Evolutionary conservation across 2,888 invertebrate species (phyloP).

Genomic region (Herminia tarsipennalis): DNA sequence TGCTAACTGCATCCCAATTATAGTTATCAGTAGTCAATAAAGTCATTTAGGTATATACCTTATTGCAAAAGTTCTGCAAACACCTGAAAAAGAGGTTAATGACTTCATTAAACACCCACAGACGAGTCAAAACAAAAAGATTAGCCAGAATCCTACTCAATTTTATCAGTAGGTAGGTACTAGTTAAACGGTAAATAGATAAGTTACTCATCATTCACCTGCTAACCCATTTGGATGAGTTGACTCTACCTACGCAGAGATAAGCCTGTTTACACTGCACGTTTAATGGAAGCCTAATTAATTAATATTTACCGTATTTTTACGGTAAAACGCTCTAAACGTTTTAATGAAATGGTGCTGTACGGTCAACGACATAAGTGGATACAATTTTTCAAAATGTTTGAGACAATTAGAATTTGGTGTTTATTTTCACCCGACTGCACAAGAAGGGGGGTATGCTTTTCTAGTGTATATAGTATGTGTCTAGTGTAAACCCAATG

Average conservation of each 20-base stretch:
- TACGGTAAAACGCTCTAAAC: slow-evolving; percentile 19
- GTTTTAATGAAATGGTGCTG: slow-evolving; percentile 31
- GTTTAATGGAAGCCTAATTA: slow-evolving; percentile 34
- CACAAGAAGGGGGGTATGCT: too few species aligned
- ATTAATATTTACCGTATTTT: slow-evolving; percentile 43
- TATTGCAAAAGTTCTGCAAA: too few species aligned
- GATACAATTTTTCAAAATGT: background rate
- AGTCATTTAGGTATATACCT: too few species aligned
- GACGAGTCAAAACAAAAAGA: too few species aligned
- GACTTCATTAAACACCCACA: too few species aligned
- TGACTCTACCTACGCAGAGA: slow-evolving; percentile 33
- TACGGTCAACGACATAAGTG: slow-evolving; percentile 13
- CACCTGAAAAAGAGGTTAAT: too few species aligned
- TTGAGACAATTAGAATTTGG: background rate
- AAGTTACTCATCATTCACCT: slow-evolving; percentile 34
- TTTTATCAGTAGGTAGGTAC: slow-evolving; percentile 5
- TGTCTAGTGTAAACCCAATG: too few species aligned
- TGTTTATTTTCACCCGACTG: too few species aligned
- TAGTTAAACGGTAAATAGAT: slow-evolving; percentile 17
- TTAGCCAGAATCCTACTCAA: background rate
- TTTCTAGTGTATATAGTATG: too few species aligned
- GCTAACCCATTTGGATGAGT: slow-evolving; percentile 38
- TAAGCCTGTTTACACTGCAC: slow-evolving; percentile 32
- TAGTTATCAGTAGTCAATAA: too few species aligned
- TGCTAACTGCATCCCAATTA: too few species aligned